phyloP scores from a whole-genome alignment of 1,140 invertebrate genomes.

The Zaprionus lachaisei region DNA sequence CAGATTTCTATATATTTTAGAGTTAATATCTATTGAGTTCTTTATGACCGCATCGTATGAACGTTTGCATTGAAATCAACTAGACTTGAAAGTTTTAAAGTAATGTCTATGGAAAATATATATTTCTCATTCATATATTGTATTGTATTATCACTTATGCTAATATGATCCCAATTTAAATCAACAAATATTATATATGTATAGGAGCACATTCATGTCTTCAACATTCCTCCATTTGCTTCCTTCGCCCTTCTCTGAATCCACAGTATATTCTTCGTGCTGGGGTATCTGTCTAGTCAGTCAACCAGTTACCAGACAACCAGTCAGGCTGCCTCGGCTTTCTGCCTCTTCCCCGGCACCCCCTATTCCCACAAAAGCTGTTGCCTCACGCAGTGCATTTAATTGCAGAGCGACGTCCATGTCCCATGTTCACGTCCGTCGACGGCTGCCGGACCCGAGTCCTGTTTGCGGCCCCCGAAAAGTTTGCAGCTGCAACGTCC shows the following conservation, averaged over 20 bases:
- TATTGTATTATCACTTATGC: no score
- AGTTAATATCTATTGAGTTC: no score
- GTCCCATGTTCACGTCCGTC: neutral
- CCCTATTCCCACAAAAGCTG: neutral
- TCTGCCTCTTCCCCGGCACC: slow-evolving; percentile 1
- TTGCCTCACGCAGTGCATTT: slow-evolving; percentile 35
- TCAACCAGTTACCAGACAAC: neutral
- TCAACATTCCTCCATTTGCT: no score
- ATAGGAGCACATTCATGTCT: no score
- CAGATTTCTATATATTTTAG: neutral
- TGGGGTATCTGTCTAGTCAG: neutral
- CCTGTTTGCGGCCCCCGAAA: slow-evolving; percentile 34
- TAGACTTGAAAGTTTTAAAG: neutral
- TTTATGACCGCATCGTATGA: no score
- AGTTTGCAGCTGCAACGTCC: slow-evolving; percentile 68
- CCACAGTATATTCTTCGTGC: neutral
- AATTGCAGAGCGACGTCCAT: slow-evolving; percentile 57
- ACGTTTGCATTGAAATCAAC: neutral
- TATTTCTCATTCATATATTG: no score
- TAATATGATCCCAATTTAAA: neutral
- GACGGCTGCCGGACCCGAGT: neutral
- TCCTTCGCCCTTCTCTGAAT: no score
- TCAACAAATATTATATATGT: neutral
- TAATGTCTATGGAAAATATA: neutral
- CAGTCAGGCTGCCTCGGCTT: neutral